Percentiles rank a stretch among this genome's conserved stretches.
Conservation (phyloP, 2,113 vertebrate species). For the Colinus virginianus region DNA sequence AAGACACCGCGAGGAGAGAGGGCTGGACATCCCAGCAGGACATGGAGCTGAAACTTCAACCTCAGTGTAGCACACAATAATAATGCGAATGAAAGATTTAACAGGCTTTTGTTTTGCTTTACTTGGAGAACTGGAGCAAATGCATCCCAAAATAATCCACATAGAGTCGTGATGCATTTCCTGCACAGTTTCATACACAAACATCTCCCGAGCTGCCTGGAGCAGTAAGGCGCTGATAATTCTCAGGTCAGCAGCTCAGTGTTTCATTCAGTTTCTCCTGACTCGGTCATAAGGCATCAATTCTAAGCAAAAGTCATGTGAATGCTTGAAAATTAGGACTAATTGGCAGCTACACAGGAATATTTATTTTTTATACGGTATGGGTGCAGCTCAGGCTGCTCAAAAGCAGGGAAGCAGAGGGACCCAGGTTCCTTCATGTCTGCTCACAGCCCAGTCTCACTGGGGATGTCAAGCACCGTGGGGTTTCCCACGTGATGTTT, state of each 20-base stretch:
- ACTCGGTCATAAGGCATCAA: constrained; percentile 34
- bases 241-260: constrained; percentile 3
- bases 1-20: constrained; percentile 28
- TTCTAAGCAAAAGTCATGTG: constrained; percentile 47
- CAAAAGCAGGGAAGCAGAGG: background rate
- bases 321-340: constrained; percentile 32
- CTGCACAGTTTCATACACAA: constrained; percentile 5
- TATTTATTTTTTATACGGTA: background rate
- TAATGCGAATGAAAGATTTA: background rate
- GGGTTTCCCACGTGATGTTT: background rate
- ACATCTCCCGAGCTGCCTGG: constrained; percentile 49
- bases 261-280: background rate
- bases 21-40: constrained; percentile 77
- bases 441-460: background rate
- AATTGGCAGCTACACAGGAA: background rate
- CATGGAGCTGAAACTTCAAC: background rate
- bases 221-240: constrained; percentile 53
- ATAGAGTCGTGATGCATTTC: background rate
- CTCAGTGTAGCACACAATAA: background rate
- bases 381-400: constrained; percentile 25
- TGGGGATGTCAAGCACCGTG: background rate
- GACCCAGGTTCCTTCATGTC: background rate
- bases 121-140: constrained; percentile 6
- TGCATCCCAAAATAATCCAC: constrained; percentile 12
- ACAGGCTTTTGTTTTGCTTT: background rate